A percentile compares a stretch with the other conserved stretches of the same genome.
phyloP scores from a whole-genome alignment of 2,113 vertebrate species.

The Mionectes macconnelli region DNA sequence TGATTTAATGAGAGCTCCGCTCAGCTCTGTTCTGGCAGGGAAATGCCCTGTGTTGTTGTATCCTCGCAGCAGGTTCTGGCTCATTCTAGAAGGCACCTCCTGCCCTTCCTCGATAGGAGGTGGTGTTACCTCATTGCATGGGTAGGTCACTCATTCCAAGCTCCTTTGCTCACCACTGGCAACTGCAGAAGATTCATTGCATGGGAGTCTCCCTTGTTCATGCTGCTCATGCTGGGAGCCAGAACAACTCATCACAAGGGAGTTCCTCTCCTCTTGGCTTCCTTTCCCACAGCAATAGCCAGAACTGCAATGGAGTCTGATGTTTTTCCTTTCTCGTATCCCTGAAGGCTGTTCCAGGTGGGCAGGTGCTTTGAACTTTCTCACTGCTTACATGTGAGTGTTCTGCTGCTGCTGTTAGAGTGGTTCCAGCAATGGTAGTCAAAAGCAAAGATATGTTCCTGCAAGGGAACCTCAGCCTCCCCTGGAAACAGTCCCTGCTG shows the following conservation, averaged over 20 bases:
- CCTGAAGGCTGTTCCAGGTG: neutral
- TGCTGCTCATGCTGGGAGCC: neutral
- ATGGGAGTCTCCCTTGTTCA: slow-evolving; percentile 23
- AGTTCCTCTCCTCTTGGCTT: slow-evolving; percentile 29
- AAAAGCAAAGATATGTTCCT: neutral
- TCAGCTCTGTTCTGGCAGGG: neutral
- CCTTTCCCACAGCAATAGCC: neutral
- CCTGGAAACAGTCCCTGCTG: neutral
- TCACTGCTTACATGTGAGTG: neutral
- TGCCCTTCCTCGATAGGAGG: neutral
- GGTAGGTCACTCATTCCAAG: slow-evolving; percentile 30
- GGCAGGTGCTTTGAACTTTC: neutral
- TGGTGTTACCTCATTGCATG: neutral
- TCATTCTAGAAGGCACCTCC: slow-evolving; percentile 4
- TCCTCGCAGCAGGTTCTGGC: neutral
- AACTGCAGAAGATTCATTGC: neutral
- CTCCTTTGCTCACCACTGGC: slow-evolving; percentile 13
- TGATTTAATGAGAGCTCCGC: neutral
- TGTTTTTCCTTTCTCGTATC: neutral
- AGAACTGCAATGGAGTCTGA: neutral
- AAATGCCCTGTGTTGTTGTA: neutral
- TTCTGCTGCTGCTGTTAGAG: neutral
- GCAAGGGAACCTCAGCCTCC: neutral
- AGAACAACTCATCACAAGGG: slow-evolving; percentile 24
- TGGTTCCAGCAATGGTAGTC: neutral